Percentiles rank a stretch among this genome's conserved stretches.
Evolutionary conservation across 2,797 vertebrate genomes (phyloP).

Genomic region (Hirundo rustica): DNA sequence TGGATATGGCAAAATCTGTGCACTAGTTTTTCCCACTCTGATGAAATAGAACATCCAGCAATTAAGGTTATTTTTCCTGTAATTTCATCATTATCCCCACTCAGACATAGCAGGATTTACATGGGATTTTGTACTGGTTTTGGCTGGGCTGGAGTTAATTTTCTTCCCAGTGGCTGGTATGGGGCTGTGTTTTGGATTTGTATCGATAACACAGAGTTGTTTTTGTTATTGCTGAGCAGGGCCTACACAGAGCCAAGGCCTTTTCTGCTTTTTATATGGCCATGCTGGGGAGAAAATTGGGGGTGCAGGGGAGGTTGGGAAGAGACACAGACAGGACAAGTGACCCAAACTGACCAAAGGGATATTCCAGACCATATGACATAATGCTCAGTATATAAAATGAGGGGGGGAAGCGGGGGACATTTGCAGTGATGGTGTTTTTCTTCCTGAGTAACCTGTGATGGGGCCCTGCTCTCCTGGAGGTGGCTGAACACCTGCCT

Average conservation of each 20-base stretch:
- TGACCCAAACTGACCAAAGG: not conserved
- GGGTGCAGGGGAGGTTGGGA: not conserved
- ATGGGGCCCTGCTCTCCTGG: not conserved
- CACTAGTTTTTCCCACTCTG: not conserved
- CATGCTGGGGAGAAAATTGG: fast-evolving
- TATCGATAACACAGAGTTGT: not conserved
- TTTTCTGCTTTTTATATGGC: fast-evolving
- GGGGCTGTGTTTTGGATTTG: not conserved
- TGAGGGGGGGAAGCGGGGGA: not conserved
- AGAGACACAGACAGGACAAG: not conserved
- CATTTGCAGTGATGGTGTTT: not conserved
- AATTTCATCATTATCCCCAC: not conserved
- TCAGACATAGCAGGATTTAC: not conserved
- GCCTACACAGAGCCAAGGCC: not conserved
- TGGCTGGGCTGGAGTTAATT: not conserved
- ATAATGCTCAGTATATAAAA: not conserved
- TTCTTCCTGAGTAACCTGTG: not conserved
- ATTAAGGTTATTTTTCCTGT: not conserved
- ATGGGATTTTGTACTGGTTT: not conserved
- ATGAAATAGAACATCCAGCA: not conserved
- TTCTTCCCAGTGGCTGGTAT: not conserved
- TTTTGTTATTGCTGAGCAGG: not conserved
- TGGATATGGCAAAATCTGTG: not conserved
- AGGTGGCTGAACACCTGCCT: not conserved
- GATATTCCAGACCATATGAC: not conserved